Percentiles rank a stretch among this genome's conserved stretches.
These are phyloP conservation scores for Popillia japonica DNA, from an alignment of 1,140 invertebrate species.

Conservation along the genomic window DNA sequence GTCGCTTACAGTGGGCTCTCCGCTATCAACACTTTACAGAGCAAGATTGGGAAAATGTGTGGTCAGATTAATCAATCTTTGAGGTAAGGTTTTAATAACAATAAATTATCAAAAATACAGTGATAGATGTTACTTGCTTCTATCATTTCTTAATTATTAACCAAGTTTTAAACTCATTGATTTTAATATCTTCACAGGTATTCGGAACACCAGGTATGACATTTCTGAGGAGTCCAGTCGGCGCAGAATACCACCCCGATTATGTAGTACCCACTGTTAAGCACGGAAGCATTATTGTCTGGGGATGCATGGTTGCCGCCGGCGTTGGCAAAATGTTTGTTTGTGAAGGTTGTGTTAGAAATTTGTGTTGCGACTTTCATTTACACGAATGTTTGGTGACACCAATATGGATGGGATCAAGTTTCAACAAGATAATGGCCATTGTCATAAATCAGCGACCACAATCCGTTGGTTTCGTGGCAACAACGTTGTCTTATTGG, in stretches of 20 bases:
- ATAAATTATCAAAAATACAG: neutral
- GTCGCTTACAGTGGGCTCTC: neutral
- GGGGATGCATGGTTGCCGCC: conserved; percentile 26
- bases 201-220: conserved; percentile 18
- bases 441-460: neutral
- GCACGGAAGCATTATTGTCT: conserved; percentile 30
- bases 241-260: neutral
- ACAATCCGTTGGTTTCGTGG: conserved; percentile 1
- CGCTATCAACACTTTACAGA: conserved; percentile 7
- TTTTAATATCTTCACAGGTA: neutral
- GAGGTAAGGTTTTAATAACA: neutral
- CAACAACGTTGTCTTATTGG: neutral
- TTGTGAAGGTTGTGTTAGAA: conserved; percentile 29
- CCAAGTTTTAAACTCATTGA: neutral
- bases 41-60: conserved; percentile 20
- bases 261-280: conserved; percentile 26
- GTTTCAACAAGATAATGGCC: conserved; percentile 29
- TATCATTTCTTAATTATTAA: neutral
- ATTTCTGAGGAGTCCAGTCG: neutral
- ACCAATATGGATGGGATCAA: neutral
- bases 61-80: conserved; percentile 19
- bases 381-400: conserved; percentile 6
- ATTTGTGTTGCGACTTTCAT: neutral
- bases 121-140: neutral
- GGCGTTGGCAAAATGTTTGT: conserved; percentile 23